Base-by-base conservation (phyloP, 2,888 invertebrate species). In the Trichopria drosophilae region DNA sequence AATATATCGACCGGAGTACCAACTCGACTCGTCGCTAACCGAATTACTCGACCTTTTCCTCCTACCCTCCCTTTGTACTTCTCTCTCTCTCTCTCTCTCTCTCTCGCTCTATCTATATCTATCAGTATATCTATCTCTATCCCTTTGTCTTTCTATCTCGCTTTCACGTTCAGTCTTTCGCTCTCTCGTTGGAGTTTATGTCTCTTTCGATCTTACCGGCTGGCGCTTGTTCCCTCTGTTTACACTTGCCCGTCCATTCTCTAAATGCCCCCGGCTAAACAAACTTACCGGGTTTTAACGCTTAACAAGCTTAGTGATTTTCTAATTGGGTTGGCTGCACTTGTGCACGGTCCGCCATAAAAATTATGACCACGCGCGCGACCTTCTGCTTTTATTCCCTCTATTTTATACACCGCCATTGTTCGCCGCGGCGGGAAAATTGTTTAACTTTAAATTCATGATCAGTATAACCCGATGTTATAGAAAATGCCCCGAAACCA, bases 301-400 rank as follows among this genome's bases (percentile, higher is more conserved):
- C 58, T 64, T 63, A 62, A 59, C 61, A 56, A 55, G 62, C 59
- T 67, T 64, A 65, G 63, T 59, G 62, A 68, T 65, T 65, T 63
- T 65, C 59, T 66, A 68, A 68, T 67, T 65, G 57, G 58, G 59
- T 66, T 66, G 64, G 51, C 54, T 19, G 1, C 19, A 4, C 24
- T 26, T 28, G 10, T 28, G 16, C 35, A n/a, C 32, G 12, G 22
- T 3, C 12, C 15, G 28, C 15, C 26, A 9, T 34, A 41, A 48
- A 48, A 48, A 41, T 42, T 48, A 36, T 42, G 48, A 41, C 42
- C 35, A 13, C 34, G 7, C 18, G 18, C 16, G 35, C 12, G 18
- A 19, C 6, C 39, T 13, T 12, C 24, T 20, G 9, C 20, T 7
- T 20, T n/a, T 12, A 13, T 20, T n/a, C n/a, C n/a, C n/a, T n/a